Base-by-base conservation (phyloP, 2,797 vertebrate species). In the Xiphorhynchus erythropygius region DNA sequence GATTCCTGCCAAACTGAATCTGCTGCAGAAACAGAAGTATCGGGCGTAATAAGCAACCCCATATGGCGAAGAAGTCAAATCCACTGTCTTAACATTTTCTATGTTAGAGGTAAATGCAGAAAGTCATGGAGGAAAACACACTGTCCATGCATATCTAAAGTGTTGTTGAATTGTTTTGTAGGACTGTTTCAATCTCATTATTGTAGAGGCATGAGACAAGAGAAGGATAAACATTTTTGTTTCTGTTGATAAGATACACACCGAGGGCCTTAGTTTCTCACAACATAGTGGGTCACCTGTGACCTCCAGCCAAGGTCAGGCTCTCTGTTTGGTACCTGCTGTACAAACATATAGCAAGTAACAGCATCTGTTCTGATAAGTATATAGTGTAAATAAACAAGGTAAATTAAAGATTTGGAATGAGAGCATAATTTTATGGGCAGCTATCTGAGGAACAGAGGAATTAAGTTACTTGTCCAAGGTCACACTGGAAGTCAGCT, bases 201-300 rank as follows among this genome's bases (percentile, higher is more conserved):
- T 32, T 35, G 24, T 50, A 41, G 23, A 60, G 32, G 4, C 0
- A 0, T 57, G 65, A 84, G 15, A 35, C 2, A 3, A 3, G 50
- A 82, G 19, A 52, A 55, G 50, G 9, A 77, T 4, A 41, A 71
- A 13, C 2, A 5, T 10, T 25, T 64, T 49, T 76, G 42, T 59
- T 63, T 21, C 41, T 63, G 2, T 65, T 65, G 15, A 1, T 62
- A 41, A 74, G 41, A 55, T 13, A 60, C 6, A 35, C 16, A 5
- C 21, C 4, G 4, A 5, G 1, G 9, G 3, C 37, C 5, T 13
- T 52, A 42, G 12, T 30, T 70, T 18, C 46, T 53, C 16, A n/a
- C 7, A 32, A 30, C 18, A 13, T 27, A 3, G 6, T 44, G 64
- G 30, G 18, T 25, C 21, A 77, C 14, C 8, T 41, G 30, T 65